Evolutionary conservation across 2,797 vertebrate genomes (phyloP).

Genomic region (Lagocephalus sceleratus): DNA sequence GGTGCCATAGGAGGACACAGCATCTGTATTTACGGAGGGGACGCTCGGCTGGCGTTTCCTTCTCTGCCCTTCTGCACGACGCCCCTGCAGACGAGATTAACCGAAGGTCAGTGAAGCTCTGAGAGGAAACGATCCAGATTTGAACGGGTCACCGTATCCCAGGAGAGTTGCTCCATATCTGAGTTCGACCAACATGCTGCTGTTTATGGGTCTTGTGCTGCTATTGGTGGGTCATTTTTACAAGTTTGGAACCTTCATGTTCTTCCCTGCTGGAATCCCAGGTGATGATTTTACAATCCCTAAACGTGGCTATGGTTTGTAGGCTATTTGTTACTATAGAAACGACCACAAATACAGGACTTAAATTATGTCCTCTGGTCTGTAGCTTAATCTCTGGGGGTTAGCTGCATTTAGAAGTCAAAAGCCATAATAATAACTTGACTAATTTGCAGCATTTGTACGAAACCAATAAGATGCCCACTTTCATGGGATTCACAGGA

Average conservation of each 20-base stretch:
- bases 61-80: conserved; percentile 11
- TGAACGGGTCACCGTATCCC: conserved; percentile 37
- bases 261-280: too few species aligned
- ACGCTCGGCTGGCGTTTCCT: neutral
- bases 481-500: conserved; percentile 62
- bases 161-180: conserved; percentile 26
- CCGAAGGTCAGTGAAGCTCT: conserved; percentile 41
- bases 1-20: conserved; percentile 24
- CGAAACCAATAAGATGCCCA: conserved; percentile 62
- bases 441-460: conserved; percentile 66
- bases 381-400: neutral
- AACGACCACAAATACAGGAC: conserved; percentile 39
- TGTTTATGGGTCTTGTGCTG: conserved; percentile 7
- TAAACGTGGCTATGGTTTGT: too few species aligned
- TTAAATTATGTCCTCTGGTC: neutral
- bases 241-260: conserved; percentile 10
- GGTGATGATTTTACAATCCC: too few species aligned
- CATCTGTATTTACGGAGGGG: conserved; percentile 38
- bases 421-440: conserved; percentile 66
- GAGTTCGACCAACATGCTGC: conserved; percentile 11
- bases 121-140: conserved; percentile 25
- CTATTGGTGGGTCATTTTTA: conserved; percentile 4
- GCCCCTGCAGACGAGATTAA: conserved; percentile 15
- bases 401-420: conserved; percentile 52
- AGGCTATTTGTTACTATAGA: conserved; percentile 17